Percentiles rank a stretch among this genome's conserved stretches.
phyloP scores from a whole-genome alignment of 1,140 invertebrate genomes.

The Pseudomyrmex concolor region DNA sequence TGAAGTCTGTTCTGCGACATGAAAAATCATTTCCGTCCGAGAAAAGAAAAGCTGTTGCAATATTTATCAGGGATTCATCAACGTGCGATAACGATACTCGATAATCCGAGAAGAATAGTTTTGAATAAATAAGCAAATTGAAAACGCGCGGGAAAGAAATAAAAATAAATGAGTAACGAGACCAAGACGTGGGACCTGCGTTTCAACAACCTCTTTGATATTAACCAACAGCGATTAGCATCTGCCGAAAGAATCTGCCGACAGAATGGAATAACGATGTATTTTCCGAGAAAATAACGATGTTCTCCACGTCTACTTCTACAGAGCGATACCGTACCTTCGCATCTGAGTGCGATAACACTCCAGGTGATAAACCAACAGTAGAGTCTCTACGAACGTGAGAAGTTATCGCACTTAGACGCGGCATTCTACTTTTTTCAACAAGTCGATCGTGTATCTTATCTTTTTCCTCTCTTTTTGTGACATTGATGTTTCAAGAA shows the following conservation, averaged over 20 bases:
- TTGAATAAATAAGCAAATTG: slow-evolving; percentile 47
- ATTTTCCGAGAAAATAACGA: slow-evolving; percentile 55
- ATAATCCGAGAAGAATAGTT: slow-evolving; percentile 43
- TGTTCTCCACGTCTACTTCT: slow-evolving; percentile 33
- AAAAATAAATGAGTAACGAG: slow-evolving; percentile 50
- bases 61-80: slow-evolving; percentile 32
- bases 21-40: background rate
- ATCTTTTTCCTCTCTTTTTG: background rate
- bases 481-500: slow-evolving; percentile 20
- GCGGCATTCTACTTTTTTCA: slow-evolving; percentile 7
- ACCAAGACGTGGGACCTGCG: background rate
- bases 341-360: slow-evolving; percentile 49
- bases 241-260: slow-evolving; percentile 31
- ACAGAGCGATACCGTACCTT: slow-evolving; percentile 36
- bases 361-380: slow-evolving; percentile 54
- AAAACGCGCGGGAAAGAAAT: slow-evolving; percentile 7
- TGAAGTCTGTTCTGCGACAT: background rate
- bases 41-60: slow-evolving; percentile 7
- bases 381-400: slow-evolving; percentile 1
- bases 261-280: slow-evolving; percentile 36
- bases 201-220: slow-evolving; percentile 14
- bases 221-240: slow-evolving; percentile 31
- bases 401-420: slow-evolving; percentile 40
- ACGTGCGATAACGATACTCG: slow-evolving; percentile 22
- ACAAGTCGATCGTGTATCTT: slow-evolving; percentile 23